A percentile compares a stretch with the other conserved stretches of the same genome.
These are phyloP conservation scores for Lithophane leautieri DNA, from an alignment of 2,888 invertebrate species.

Conservation along the genomic window DNA sequence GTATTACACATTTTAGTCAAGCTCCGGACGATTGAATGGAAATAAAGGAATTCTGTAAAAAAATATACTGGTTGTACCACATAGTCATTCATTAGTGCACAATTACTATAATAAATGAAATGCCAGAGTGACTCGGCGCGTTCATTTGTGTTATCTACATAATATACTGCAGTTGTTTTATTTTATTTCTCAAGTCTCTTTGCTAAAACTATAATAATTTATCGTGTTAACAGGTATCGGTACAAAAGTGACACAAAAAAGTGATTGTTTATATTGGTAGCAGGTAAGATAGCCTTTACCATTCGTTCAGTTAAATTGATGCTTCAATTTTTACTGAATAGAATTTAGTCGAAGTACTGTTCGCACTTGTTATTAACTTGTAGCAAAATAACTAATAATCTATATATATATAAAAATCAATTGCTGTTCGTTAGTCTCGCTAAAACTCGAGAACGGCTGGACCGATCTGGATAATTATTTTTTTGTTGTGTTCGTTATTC, in stretches of 20 bases:
- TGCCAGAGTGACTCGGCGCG: not conserved
- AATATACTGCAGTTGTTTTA: not conserved
- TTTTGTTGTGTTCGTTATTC: too few relatives aligned
- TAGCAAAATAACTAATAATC: slow-evolving; percentile 24
- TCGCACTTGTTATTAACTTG: slow-evolving; percentile 16
- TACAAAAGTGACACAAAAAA: not conserved
- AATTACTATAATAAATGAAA: not conserved
- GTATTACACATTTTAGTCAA: slow-evolving; percentile 3
- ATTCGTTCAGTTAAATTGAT: not conserved
- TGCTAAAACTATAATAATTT: not conserved
- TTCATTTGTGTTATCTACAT: not conserved
- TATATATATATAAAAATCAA: too few relatives aligned
- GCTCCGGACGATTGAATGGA: slow-evolving; percentile 7
- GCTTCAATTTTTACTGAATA: not conserved
- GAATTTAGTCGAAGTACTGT: not conserved
- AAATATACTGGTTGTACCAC: not conserved
- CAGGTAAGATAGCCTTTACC: not conserved
- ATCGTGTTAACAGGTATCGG: not conserved
- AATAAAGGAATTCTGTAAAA: slow-evolving; percentile 14
- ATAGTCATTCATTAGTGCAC: slow-evolving; percentile 24
- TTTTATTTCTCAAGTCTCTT: not conserved
- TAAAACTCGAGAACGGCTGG: too few relatives aligned
- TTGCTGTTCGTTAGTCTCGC: too few relatives aligned
- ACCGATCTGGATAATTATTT: too few relatives aligned
- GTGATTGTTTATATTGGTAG: not conserved